Conservation (phyloP, 2,797 vertebrate species). For the Bryconaethiops microstoma region DNA sequence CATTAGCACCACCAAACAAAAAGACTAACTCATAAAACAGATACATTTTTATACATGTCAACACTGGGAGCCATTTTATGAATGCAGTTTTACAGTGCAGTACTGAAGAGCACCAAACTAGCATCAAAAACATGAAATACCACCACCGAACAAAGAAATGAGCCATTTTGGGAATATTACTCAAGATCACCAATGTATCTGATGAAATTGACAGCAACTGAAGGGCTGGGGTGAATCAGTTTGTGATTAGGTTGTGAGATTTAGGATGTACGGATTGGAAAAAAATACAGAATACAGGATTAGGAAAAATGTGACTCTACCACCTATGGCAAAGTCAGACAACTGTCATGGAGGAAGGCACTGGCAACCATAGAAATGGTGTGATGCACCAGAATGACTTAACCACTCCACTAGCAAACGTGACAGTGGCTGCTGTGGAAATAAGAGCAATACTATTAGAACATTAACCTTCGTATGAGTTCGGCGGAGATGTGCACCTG, state of each 20-base stretch:
- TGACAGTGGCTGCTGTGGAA: conserved; percentile 20
- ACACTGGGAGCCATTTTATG: no score
- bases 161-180: neutral
- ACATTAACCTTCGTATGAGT: conserved; percentile 38
- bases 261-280: neutral
- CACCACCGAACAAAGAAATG: no score
- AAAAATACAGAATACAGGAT: neutral
- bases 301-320: neutral
- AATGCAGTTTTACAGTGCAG: no score
- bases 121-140: no score
- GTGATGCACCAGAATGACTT: conserved; percentile 59
- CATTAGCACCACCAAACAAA: neutral
- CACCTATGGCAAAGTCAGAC: conserved; percentile 11
- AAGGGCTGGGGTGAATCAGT: neutral
- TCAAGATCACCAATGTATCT: neutral
- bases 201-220: neutral
- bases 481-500: conserved; percentile 30
- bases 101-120: no score
- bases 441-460: neutral
- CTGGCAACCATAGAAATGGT: conserved; percentile 65
- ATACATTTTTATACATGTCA: no score
- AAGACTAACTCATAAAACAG: neutral
- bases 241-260: neutral
- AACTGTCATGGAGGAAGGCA: conserved; percentile 57
- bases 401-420: conserved; percentile 23